Percentiles rank a stretch among this genome's conserved stretches.
Evolutionary conservation across 2,797 vertebrate genomes (phyloP).

Genomic region (Sebastes nivosus): DNA sequence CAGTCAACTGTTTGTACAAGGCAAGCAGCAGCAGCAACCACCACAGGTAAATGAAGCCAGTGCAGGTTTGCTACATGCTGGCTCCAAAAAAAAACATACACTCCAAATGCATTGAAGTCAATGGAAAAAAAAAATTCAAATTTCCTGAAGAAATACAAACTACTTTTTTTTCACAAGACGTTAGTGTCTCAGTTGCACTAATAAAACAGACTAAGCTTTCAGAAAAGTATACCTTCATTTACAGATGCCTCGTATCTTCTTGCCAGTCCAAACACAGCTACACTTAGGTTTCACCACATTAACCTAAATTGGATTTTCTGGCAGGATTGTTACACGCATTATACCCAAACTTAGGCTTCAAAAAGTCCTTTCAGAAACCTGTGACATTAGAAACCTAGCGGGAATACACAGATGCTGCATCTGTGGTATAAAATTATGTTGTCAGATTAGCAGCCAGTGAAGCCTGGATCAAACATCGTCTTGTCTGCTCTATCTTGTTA

Average conservation of each 20-base stretch:
- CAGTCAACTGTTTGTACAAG: background rate
- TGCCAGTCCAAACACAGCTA: background rate
- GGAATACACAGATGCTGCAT: background rate
- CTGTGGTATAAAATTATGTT: background rate
- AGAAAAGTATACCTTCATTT: background rate
- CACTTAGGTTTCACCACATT: background rate
- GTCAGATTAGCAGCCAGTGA: background rate
- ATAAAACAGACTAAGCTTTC: background rate
- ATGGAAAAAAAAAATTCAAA: background rate
- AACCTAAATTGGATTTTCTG: background rate
- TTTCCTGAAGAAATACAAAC: background rate
- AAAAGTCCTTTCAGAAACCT: background rate
- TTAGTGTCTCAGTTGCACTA: background rate
- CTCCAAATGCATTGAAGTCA: background rate
- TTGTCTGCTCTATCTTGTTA: background rate
- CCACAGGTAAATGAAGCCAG: background rate
- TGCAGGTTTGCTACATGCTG: background rate
- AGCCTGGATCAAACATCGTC: constrained; percentile 5
- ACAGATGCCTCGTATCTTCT: background rate
- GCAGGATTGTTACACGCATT: background rate
- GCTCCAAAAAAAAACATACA: background rate
- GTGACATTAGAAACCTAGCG: background rate
- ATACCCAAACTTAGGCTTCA: background rate
- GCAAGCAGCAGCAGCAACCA: constrained; percentile 18
- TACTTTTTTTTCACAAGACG: background rate